A percentile compares a stretch with the other conserved stretches of the same genome.
Evolutionary conservation across 2,113 vertebrate genomes (phyloP).

Genomic region (Apodemus sylvaticus): DNA sequence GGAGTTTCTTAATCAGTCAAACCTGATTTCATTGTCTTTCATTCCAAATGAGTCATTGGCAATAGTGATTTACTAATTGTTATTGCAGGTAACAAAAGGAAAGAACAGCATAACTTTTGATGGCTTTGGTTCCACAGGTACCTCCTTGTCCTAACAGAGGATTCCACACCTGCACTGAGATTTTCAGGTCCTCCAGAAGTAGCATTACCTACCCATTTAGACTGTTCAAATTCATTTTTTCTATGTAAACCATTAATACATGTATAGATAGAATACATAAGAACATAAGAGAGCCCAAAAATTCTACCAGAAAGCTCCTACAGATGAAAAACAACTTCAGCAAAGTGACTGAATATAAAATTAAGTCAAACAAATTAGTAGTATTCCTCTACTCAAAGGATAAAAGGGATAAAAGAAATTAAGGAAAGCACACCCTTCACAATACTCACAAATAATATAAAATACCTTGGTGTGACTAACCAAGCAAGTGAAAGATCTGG

Average conservation of each 20-base stretch:
- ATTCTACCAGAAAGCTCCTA: too few species aligned
- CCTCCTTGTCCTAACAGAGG: not conserved
- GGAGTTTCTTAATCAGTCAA: not conserved
- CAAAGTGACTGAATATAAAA: too few species aligned
- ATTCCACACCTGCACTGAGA: not conserved
- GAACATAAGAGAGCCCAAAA: too few species aligned
- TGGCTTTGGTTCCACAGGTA: not conserved
- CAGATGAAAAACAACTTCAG: too few species aligned
- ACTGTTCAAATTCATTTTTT: not conserved
- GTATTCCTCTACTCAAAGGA: too few species aligned
- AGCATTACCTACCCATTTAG: not conserved
- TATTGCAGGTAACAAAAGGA: not conserved
- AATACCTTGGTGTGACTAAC: too few species aligned
- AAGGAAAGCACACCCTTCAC: too few species aligned
- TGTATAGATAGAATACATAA: too few species aligned
- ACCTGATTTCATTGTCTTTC: not conserved
- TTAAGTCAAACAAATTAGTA: too few species aligned
- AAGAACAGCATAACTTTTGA: not conserved
- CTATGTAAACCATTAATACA: not conserved
- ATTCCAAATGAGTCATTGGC: not conserved
- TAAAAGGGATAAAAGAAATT: too few species aligned
- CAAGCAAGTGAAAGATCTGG: too few species aligned
- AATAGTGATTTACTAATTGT: not conserved
- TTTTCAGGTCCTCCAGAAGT: not conserved
- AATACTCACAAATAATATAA: too few species aligned